phyloP scores from a whole-genome alignment of 2,797 vertebrate genomes.

The Nannoperca australis region DNA sequence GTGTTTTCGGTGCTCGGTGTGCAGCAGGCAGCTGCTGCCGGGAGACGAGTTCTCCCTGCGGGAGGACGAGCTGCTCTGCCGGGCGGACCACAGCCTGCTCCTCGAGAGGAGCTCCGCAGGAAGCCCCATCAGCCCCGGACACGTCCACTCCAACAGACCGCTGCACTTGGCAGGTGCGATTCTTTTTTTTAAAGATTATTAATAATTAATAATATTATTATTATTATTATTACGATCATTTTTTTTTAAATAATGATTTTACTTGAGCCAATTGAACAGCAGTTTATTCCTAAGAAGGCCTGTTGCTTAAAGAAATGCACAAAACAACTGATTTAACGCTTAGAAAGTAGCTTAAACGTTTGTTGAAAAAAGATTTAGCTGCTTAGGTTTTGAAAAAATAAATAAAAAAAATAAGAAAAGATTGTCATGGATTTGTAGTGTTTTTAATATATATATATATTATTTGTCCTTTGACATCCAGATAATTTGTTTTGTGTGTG shows the following conservation, averaged over 20 bases:
- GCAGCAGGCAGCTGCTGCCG: constrained; percentile 93
- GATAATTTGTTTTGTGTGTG: constrained; percentile 5
- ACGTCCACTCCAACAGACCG: constrained; percentile 82
- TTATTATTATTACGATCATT: neutral
- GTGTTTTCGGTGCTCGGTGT: constrained; percentile 95
- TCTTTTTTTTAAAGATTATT: constrained; percentile 4
- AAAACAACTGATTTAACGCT: neutral
- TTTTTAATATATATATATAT: neutral
- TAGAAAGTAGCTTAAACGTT: neutral
- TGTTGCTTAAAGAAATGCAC: neutral
- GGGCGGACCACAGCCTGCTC: constrained; percentile 89
- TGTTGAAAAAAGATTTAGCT: neutral
- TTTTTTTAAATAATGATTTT: neutral
- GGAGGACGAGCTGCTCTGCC: constrained; percentile 92
- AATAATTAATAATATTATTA: constrained; percentile 33
- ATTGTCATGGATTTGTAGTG: neutral
- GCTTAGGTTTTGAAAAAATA: neutral
- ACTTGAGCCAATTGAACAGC: neutral
- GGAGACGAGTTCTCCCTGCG: constrained; percentile 94
- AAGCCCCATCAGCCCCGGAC: constrained; percentile 88
- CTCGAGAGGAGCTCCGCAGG: constrained; percentile 84
- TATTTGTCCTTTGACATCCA: neutral
- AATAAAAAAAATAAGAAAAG: neutral
- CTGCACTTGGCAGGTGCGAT: constrained; percentile 89
- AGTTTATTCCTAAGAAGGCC: neutral